Evolutionary conservation across 2,888 invertebrate genomes (phyloP), one percentile per base, ranked within the genome.

Genomic region (Ptilodon capucinus): DNA sequence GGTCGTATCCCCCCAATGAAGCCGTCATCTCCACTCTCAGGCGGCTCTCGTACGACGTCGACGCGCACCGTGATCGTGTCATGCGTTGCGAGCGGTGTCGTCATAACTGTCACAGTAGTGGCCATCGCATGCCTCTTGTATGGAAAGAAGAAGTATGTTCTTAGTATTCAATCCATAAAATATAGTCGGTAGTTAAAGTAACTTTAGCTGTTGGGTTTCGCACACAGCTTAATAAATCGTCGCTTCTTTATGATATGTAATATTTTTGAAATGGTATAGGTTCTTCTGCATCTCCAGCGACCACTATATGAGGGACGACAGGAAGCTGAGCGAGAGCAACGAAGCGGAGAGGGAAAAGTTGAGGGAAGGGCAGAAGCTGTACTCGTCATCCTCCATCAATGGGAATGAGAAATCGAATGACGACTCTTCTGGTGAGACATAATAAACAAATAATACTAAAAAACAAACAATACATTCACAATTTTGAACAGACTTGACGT

Each of bases 331-430:
- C 48, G 91, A 91, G 56, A 91, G 91, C 61, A 91, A 91, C 52
- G 91, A 91, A 55, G 87, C 91, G 0, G 91, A 91, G 57, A 71
- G 91, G 25, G 91, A 91, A 60, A 91, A 91, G 58, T 71, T 91
- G 0, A 68, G 91, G 64, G 91, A 91, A 49, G 91, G 90, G 48
- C 91, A 91, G 56, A 91, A 91, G 45, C 65, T 91, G 0, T 91
- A 91, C 57, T 91, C 91, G 0, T 91, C 91, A 2, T 91, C 91
- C 0, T 91, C 91, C 13, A 91, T 91, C 57, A 91, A 91, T 46
- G 90, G 91, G n/a, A 91, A 91, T 52, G 91, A 91, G 59, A 91
- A 91, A 61, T 90, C 90, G 0, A 91, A 91, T 53, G 91, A 91
- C 44, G 91, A 91, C 64, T 91, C 91, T 25, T 91, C 91, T 67